Percentiles rank a stretch among this genome's conserved stretches.
Conservation (phyloP, 2,888 invertebrate genomes). For the Prostheceraeus crozeri region DNA sequence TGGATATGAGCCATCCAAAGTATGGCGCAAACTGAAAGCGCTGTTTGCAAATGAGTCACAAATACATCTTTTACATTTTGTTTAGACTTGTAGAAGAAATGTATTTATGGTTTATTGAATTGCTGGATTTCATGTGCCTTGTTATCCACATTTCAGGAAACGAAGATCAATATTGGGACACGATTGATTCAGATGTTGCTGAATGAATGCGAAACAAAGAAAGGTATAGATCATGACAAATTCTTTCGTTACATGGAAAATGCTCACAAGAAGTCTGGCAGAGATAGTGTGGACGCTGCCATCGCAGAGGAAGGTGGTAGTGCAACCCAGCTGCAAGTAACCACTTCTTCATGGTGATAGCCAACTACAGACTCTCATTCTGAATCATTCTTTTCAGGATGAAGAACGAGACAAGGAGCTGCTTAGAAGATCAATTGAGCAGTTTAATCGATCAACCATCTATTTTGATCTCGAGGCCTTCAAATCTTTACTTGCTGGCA, state of each 20-base stretch:
- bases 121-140: too few relatives aligned
- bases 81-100: too few relatives aligned
- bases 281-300: constrained; percentile 51
- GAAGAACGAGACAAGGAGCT: constrained; percentile 50
- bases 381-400: too few relatives aligned
- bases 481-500: constrained; percentile 44
- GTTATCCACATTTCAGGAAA: constrained; percentile 46
- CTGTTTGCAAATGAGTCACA: too few relatives aligned
- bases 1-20: too few relatives aligned
- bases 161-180: constrained; percentile 45
- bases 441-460: constrained; percentile 44
- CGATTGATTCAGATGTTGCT: constrained; percentile 45
- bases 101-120: too few relatives aligned
- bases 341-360: too few relatives aligned
- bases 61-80: too few relatives aligned
- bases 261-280: constrained; percentile 46
- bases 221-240: constrained; percentile 46
- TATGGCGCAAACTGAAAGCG: too few relatives aligned
- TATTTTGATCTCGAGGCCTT: constrained; percentile 46
- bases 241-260: constrained; percentile 46
- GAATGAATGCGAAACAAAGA: constrained; percentile 45
- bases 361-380: too few relatives aligned
- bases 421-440: constrained; percentile 46
- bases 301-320: constrained; percentile 34
- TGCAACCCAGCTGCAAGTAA: constrained; percentile 40